These are phyloP conservation scores for Myiagra hebetior DNA, from an alignment of 2,113 vertebrate species.

Conservation along the genomic window DNA sequence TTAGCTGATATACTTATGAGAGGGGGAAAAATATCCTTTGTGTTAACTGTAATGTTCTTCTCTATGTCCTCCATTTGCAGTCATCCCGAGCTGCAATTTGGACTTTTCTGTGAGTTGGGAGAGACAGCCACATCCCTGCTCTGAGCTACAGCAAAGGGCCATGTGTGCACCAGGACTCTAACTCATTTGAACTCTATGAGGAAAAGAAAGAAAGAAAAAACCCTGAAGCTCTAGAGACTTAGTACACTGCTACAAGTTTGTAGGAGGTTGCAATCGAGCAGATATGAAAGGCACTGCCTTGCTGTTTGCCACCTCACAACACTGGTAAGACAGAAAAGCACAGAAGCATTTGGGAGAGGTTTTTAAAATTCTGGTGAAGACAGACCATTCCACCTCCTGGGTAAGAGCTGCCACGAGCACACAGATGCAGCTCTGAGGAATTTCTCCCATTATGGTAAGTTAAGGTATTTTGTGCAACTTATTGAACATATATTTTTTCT, in stretches of 20 bases:
- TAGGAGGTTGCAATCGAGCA: neutral
- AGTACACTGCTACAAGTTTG: neutral
- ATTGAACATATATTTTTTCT: neutral
- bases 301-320: neutral
- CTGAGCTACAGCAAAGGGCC: rapidly evolving
- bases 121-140: neutral
- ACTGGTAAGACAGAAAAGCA: neutral
- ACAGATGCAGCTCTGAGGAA: neutral
- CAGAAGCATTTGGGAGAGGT: neutral
- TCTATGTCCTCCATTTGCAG: neutral
- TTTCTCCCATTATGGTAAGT: neutral
- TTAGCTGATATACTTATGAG: neutral
- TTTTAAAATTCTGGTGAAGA: neutral
- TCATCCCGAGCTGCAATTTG: neutral
- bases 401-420: neutral
- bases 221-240: rapidly evolving
- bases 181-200: neutral
- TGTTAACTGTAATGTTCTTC: rapidly evolving
- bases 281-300: neutral
- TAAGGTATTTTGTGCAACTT: neutral
- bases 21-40: neutral
- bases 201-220: neutral
- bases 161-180: neutral
- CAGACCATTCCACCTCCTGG: neutral
- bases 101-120: neutral